Conservation (phyloP, 2,797 vertebrate species). For the Catharus ustulatus region DNA sequence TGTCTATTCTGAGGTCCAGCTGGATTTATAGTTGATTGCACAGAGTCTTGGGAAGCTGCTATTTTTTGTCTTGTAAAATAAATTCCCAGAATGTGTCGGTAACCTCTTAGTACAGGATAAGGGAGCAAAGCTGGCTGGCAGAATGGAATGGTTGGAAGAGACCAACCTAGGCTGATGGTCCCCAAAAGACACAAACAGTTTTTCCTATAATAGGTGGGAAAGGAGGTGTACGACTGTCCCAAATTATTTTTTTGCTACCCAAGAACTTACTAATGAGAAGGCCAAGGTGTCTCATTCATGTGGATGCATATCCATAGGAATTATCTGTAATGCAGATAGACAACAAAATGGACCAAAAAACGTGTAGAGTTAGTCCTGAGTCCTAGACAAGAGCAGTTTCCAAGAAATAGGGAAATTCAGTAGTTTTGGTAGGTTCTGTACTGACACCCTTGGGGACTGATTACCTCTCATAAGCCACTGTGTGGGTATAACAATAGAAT, state of each 20-base stretch:
- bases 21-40: constrained; percentile 9
- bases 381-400: not conserved
- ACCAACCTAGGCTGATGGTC: not conserved
- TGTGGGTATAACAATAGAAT: not conserved
- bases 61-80: not conserved
- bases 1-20: not conserved
- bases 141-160: not conserved
- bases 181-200: not conserved
- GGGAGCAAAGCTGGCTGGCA: not conserved
- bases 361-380: not conserved
- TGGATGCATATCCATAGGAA: not conserved
- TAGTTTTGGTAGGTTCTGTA: not conserved
- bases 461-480: not conserved
- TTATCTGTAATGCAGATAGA: not conserved
- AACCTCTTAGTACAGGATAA: not conserved
- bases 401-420: not conserved
- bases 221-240: not conserved
- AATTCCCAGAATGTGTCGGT: not conserved
- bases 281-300: not conserved
- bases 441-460: not conserved
- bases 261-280: not conserved
- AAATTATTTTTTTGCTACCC: not conserved
- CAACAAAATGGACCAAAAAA: not conserved
- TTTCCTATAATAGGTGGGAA: not conserved
- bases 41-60: not conserved